phyloP scores from a whole-genome alignment of 1,140 invertebrate genomes.

The Bacillus rossius region DNA sequence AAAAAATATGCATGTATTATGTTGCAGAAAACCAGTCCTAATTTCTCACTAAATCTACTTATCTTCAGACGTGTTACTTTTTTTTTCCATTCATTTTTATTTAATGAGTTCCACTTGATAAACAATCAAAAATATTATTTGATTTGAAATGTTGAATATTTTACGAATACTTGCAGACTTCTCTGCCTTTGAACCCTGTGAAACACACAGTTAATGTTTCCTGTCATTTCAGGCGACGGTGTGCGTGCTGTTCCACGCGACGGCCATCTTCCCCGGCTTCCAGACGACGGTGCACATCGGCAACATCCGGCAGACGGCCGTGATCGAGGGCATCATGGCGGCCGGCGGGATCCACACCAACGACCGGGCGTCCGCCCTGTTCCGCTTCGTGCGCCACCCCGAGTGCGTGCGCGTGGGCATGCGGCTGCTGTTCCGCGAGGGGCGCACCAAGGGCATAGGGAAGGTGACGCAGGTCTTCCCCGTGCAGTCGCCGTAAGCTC shows the following conservation, averaged over 20 bases:
- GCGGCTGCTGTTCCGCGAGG: conserved; percentile 82
- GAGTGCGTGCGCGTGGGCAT: conserved; percentile 89
- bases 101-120: too few relatives aligned
- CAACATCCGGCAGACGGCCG: conserved; percentile 90
- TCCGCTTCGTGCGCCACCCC: conserved; percentile 83
- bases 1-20: too few relatives aligned
- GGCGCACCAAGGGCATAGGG: conserved; percentile 84
- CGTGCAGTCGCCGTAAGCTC: neutral
- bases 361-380: conserved; percentile 79
- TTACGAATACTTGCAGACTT: too few relatives aligned
- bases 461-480: conserved; percentile 84
- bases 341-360: conserved; percentile 64
- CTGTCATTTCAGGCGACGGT: conserved; percentile 68
- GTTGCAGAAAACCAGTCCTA: too few relatives aligned
- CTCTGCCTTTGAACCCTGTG: too few relatives aligned
- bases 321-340: conserved; percentile 67
- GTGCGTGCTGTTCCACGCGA: conserved; percentile 77
- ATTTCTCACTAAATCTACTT: too few relatives aligned
- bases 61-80: too few relatives aligned
- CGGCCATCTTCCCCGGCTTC: conserved; percentile 79
- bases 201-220: conserved; percentile 11
- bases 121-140: too few relatives aligned
- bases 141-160: too few relatives aligned
- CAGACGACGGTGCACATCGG: conserved; percentile 93
- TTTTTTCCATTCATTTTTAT: too few relatives aligned